Base-by-base conservation (phyloP, 1,140 invertebrate species). In the Pseudomyrmex gracilis region DNA sequence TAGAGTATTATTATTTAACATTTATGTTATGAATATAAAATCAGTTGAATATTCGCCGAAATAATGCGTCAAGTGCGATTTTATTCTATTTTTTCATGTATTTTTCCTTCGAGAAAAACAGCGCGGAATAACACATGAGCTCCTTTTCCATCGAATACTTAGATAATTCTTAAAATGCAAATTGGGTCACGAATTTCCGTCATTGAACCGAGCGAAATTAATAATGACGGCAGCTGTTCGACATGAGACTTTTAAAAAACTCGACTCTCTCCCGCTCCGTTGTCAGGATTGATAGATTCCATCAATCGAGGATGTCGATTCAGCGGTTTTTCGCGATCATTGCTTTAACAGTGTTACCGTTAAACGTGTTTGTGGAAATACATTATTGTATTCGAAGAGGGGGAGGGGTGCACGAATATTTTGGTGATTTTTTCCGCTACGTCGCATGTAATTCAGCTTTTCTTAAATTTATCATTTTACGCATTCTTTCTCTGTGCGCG, bases 171-270 rank as follows among this genome's bases (percentile, higher is more conserved):
- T 4, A 74, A 49, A 34, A 24, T 17, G 47, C 68, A 63, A 74
- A 74, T 82, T 74, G 34, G 78, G 70, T 82, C 58, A 82, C 68
- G 68, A 82, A 82, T 82, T 82, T 73, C 60, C 70, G 58, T 74
- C 78, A 74, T 82, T 74, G 51, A 22, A 58, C 43, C 53, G 43
- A 22, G 20, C 76, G 51, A 58, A 80, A 80, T 80, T 80, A 80
- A 71, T 80, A 70, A 80, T 80, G 76, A 80, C 76, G 66, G 66
- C 76, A 80, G 66, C 66, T 80, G 76, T 80, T 70, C 55, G 24
- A 13, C 66, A 71, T 80, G 67, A 58, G 76, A 80, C 12, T 70
- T 70, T 80, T 80, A 70, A 80, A 80, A 66, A 80, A 66, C 53
- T 71, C 34, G 34, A 34, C 66, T 60, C 66, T 71, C 17, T 20